Base-by-base conservation (phyloP, 2,888 invertebrate species). In the Pyrgus malvae region DNA sequence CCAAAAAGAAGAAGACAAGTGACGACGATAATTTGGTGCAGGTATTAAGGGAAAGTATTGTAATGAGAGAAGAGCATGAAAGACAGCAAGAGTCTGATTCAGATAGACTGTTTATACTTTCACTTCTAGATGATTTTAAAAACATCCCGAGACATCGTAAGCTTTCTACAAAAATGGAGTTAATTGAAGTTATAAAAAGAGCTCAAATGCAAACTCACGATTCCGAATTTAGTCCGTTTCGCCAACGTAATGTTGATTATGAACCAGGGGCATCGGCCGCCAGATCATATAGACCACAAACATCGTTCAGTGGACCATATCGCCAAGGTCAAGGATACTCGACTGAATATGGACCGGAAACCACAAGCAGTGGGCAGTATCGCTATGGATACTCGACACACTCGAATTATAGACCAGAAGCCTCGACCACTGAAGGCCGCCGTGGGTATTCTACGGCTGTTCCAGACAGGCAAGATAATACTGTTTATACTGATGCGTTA, bases 131-230 rank as follows among this genome's bases (percentile, higher is more conserved):
- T 60, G 64, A 62, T 63, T 65, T 63, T 58, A 63, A 65, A 65
- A 41, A 60, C 60, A 65, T 64, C 58, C 59, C 61, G 59, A 65
- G 60, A 65, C 62, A 64, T 65, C 62, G 64, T 65, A 65, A 63
- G 63, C 63, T 64, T 66, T 66, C 62, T 64, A 63, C 63, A 61
- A 66, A 64, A 66, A 66, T 64, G 58, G 64, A 64, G 62, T 66
- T 67, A 63, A 65, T 64, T 63, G 59, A 65, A 62, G 63, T 65
- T 56, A 66, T 63, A 64, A 66, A 67, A 67, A 63, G 60, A 63
- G 63, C 66, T 64, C 59, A 61, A 59, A 64, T 64, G 62, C 37
- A 60, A 63, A 62, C 65, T 62, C 61, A 61, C 57, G 63, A 64
- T 64, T 48, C 53, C 33, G 51, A 49, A 55, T 57, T 56, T 63